Evolutionary conservation across 2,888 invertebrate genomes (phyloP), one percentile per base, ranked within the genome.

Genomic region (Gymnocheta viridis): DNA sequence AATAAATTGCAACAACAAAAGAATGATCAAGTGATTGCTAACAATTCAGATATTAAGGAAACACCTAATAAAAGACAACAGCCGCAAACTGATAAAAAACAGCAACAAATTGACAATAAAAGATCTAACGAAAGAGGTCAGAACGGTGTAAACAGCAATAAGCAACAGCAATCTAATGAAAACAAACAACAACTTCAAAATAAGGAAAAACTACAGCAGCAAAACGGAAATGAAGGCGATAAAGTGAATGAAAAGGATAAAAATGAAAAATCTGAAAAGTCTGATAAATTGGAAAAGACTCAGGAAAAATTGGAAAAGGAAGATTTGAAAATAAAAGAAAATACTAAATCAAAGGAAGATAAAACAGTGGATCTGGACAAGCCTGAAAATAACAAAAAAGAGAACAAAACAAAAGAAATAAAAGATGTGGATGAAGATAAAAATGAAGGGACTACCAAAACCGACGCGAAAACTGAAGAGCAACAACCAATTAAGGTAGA

Each of bases 131-230:
- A 86, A 24, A 88, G 88, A 41, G 85, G 72, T 24, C 89, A 88
- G 44, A 91, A 90, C 77, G 90, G 91, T 9, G 87, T 85, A 27
- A 70, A 58, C 35, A 58, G 62, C 44, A 81, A 62, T 22, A 87
- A 64, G 17, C 58, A 78, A 56, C 62, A 41, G n/a, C 72, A 56
- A 35, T 67, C 72, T 6, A 87, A 85, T 69, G 86, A 85, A 56
- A 74, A 47, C 38, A 72, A 85, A 41, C 38, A 58, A 32, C 64
- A 82, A 64, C 54, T 82, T 14, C 73, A 66, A 44, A 49, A 22
- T 35, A 73, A 62, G 19, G 74, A 76, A 22, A 82, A 62, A 58
- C 47, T 35, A 10, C 85, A 85, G 41, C 82, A 82, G 0, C 84
- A 81, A 80, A 85, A 85, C 80, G 85, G 74, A 14, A 83, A 74